A percentile compares a stretch with the other conserved stretches of the same genome.
Evolutionary conservation across 2,888 invertebrate species (phyloP).

Genomic region (Camptogramma bilineatum): DNA sequence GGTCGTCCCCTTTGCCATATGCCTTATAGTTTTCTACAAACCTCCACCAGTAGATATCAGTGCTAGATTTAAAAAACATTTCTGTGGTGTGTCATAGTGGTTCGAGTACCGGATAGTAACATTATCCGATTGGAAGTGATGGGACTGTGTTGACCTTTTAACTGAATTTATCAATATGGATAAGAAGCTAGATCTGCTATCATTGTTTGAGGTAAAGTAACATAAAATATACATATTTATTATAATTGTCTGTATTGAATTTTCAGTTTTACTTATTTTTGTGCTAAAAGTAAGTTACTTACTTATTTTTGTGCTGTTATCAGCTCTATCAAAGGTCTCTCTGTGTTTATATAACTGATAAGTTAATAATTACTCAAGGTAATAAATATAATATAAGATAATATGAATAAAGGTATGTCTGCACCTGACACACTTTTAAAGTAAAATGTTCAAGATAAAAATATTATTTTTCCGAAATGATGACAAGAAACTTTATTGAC

Average conservation of each 20-base stretch:
- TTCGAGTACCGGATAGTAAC: conserved; percentile 48
- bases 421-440: background rate
- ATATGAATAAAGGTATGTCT: no score
- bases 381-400: background rate
- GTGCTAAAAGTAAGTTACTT: no score
- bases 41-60: conserved; percentile 47
- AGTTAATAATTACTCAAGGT: conserved; percentile 3
- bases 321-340: background rate
- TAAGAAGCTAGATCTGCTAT: conserved; percentile 81
- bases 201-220: conserved; percentile 77
- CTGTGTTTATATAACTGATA: background rate
- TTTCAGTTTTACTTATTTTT: background rate
- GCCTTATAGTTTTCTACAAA: conserved; percentile 55
- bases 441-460: background rate
- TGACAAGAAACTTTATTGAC: background rate
- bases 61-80: conserved; percentile 41
- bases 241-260: background rate
- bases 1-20: conserved; percentile 76
- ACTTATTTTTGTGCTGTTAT: background rate
- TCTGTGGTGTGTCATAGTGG: conserved; percentile 54
- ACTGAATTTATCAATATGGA: conserved; percentile 67
- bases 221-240: background rate
- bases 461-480: background rate
- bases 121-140: conserved; percentile 54
- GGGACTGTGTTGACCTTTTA: conserved; percentile 63